A percentile compares a stretch with the other conserved stretches of the same genome.
These are phyloP conservation scores for Pyralis farinalis DNA, from an alignment of 2,888 invertebrate genomes.

Conservation along the genomic window DNA sequence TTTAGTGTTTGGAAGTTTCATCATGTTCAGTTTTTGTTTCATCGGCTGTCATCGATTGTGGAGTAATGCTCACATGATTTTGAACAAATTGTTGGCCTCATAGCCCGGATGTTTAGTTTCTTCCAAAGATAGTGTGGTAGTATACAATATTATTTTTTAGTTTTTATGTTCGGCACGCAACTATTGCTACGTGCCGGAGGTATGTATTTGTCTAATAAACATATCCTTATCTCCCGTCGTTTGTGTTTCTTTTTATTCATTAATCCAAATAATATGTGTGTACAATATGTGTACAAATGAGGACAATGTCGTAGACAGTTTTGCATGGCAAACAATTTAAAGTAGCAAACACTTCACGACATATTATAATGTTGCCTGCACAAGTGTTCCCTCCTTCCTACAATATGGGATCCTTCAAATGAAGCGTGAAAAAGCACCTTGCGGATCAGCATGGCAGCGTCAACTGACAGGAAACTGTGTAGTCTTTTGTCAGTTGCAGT, in stretches of 20 bases:
- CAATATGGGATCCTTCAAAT: too few species aligned
- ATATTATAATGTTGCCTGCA: too few species aligned
- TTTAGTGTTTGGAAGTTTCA: conserved; percentile 41
- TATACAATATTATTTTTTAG: conserved; percentile 58
- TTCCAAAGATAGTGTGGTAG: conserved; percentile 77
- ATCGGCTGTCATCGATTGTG: conserved; percentile 17
- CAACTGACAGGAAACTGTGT: too few species aligned
- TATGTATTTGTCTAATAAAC: conserved; percentile 78
- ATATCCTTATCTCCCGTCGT: conserved; percentile 72
- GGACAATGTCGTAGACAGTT: too few species aligned
- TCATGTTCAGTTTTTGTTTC: conserved; percentile 26
- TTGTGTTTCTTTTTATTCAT: conserved; percentile 32
- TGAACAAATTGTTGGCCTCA: conserved; percentile 39
- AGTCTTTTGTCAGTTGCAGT: too few species aligned
- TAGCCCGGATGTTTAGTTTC: conserved; percentile 63
- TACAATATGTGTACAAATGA: too few species aligned
- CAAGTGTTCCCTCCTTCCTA: too few species aligned
- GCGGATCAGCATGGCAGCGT: too few species aligned
- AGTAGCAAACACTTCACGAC: too few species aligned
- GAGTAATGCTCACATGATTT: conserved; percentile 21
- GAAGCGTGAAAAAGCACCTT: too few species aligned
- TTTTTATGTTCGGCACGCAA: conserved; percentile 47
- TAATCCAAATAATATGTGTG: too few species aligned
- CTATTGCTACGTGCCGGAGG: conserved; percentile 44
- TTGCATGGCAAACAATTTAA: too few species aligned